A percentile compares a stretch with the other conserved stretches of the same genome.
Evolutionary conservation across 2,888 invertebrate species (phyloP).

Genomic region (Eilema caniola): DNA sequence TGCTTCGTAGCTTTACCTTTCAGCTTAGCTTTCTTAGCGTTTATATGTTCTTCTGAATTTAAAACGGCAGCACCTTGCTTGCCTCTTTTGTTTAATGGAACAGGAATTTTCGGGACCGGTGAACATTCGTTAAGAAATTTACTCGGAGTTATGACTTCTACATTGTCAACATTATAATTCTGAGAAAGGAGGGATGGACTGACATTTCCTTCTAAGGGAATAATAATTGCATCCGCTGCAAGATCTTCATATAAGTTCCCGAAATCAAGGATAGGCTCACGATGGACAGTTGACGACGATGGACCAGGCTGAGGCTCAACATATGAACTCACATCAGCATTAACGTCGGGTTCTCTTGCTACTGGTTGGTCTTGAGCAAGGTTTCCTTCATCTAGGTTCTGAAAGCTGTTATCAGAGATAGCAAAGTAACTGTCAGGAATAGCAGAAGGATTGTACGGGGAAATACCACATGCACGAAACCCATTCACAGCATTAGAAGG

Average conservation of each 20-base stretch:
- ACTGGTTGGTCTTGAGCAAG: conserved; percentile 28
- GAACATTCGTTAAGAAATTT: conserved; percentile 35
- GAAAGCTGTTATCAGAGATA: too few relatives aligned
- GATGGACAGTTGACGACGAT: conserved; percentile 25
- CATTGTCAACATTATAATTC: too few relatives aligned
- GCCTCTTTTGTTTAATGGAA: conserved; percentile 37
- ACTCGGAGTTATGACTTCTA: conserved; percentile 27
- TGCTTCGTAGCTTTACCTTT: too few relatives aligned
- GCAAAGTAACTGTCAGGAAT: too few relatives aligned
- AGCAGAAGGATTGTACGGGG: too few relatives aligned
- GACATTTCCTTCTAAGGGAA: too few relatives aligned
- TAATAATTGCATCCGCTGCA: too few relatives aligned
- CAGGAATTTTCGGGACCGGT: conserved; percentile 33
- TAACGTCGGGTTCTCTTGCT: conserved; percentile 18
- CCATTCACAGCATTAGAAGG: too few relatives aligned
- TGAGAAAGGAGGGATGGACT: too few relatives aligned
- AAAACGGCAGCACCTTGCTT: conserved; percentile 32
- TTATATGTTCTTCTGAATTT: conserved; percentile 32
- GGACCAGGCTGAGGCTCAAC: conserved; percentile 25
- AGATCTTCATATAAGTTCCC: too few relatives aligned
- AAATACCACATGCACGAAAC: too few relatives aligned
- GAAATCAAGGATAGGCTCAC: too few relatives aligned
- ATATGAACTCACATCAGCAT: conserved; percentile 25
- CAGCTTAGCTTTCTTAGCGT: conserved; percentile 29
- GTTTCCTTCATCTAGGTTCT: conserved; percentile 24